Evolutionary conservation across 2,888 invertebrate genomes (phyloP), one percentile per base, ranked within the genome.

Genomic region (Aproaerema taeniolella): DNA sequence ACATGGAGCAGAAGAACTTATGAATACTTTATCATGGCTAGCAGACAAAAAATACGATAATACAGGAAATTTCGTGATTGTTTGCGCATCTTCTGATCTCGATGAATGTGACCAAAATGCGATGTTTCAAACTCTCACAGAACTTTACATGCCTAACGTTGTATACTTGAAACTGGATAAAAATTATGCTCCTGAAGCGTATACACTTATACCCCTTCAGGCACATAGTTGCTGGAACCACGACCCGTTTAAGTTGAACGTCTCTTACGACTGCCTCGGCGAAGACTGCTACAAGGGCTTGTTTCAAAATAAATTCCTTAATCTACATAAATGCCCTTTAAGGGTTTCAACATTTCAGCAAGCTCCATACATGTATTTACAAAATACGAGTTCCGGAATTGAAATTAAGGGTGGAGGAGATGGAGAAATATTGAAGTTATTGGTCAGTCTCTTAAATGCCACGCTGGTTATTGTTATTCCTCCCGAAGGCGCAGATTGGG

Each of bases 321-420:
- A 76, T 45, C 58, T 73, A 25, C 43, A 68, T 16, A 41, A 47
- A 40, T 78, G 77, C 45, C 54, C 52, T 7, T 50, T 77, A 3
- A 39, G 47, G 13, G 52, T 75, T 26, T 74, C 78, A 3, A 74
- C 74, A 4, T 52, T 73, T 31, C 63, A 70, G 31, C 76, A 76
- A 43, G 63, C 67, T 11, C 77, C 78, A 0, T 74, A 65, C 41
- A 78, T 75, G 71, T 58, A 59, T 43, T 40, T 77, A 2, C 43
- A 58, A 39, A 67, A 67, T 37, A 45, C 47, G 6, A 62, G 61
- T 4, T 38, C 43, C 6, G 20, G 30, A 2, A 3, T 5, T 1
- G 25, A 15, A 20, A 46, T 45, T 13, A 60, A 63, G 2, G 47
- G 57, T 1, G 78, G 77, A 2, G 58, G 55, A 11, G 76, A 77